Evolutionary conservation across 1,140 invertebrate genomes (phyloP).

Genomic region (Zaprionus lachaisei): DNA sequence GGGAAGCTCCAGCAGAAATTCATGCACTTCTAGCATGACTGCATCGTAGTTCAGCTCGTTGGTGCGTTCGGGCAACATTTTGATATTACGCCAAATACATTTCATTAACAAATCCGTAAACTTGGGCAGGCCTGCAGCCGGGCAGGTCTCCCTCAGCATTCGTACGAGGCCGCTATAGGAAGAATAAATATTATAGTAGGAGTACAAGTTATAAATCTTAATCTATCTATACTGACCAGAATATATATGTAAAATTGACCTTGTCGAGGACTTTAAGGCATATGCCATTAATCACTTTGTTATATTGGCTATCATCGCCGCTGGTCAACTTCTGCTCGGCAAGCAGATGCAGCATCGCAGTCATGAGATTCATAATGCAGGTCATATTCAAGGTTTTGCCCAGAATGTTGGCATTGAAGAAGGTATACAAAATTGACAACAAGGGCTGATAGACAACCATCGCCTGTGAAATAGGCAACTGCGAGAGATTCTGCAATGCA

Average conservation of each 20-base stretch:
- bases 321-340: conserved; percentile 79
- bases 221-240: conserved; percentile 62
- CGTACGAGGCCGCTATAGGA: conserved; percentile 89
- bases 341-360: conserved; percentile 75
- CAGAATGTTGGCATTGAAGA: conserved; percentile 93
- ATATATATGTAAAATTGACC: conserved; percentile 83
- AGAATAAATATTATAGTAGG: not conserved
- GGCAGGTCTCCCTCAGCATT: conserved; percentile 90
- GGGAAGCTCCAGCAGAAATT: conserved; percentile 91
- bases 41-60: conserved; percentile 90
- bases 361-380: conserved; percentile 83
- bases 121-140: conserved; percentile 87
- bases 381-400: conserved; percentile 79
- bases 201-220: not conserved
- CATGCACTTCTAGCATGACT: conserved; percentile 90
- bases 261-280: conserved; percentile 83
- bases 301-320: conserved; percentile 81
- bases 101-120: conserved; percentile 95
- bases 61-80: conserved; percentile 89
- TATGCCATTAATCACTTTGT: conserved; percentile 84
- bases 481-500: conserved; percentile 85
- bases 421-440: conserved; percentile 93
- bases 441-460: conserved; percentile 94
- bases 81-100: conserved; percentile 93
- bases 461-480: conserved; percentile 93